These are phyloP conservation scores for Ptilodon capucinus DNA, from an alignment of 2,888 invertebrate species.

Conservation along the genomic window DNA sequence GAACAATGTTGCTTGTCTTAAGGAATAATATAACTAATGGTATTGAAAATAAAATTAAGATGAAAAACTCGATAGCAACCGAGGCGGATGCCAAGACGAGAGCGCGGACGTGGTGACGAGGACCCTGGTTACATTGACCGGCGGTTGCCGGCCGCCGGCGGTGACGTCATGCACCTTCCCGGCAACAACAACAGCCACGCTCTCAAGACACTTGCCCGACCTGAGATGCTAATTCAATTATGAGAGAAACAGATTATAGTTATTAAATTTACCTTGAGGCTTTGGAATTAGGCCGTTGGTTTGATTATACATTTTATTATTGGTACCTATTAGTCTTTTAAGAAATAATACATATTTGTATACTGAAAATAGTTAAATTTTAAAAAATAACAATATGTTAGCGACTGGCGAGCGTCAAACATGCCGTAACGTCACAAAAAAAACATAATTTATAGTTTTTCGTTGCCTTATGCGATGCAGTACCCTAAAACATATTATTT, in stretches of 20 bases:
- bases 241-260: not conserved
- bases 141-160: not conserved
- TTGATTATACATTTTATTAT: no score
- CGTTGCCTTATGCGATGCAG: not conserved
- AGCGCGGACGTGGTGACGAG: not conserved
- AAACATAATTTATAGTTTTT: no score
- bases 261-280: not conserved
- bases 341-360: no score
- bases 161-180: not conserved
- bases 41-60: no score
- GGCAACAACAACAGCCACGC: not conserved
- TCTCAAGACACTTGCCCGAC: not conserved
- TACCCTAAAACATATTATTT: not conserved
- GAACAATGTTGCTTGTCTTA: no score
- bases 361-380: no score
- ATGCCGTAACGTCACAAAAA: no score
- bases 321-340: no score
- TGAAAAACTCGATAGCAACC: not conserved
- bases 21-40: no score
- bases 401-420: no score
- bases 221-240: not conserved
- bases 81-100: not conserved
- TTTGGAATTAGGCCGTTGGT: not conserved
- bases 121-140: not conserved
- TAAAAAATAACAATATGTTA: no score